Evolutionary conservation across 2,797 vertebrate species (phyloP).

Genomic region (Taeniopygia guttata): DNA sequence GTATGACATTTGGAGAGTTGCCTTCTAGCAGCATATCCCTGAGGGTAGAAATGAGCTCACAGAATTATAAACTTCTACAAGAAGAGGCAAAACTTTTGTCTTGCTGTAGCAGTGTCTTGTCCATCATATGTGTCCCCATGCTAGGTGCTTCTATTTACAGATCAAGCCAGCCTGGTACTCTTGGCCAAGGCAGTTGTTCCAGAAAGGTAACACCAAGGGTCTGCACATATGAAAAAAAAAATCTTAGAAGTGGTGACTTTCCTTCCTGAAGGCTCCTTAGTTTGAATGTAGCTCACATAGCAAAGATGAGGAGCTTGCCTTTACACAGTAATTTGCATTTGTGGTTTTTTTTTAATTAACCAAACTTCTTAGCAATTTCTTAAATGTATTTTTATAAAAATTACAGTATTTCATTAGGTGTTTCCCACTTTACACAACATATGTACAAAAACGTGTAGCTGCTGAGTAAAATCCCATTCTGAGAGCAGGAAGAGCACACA

Average conservation of each 20-base stretch:
- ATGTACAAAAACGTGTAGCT: rapidly evolving
- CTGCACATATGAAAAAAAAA: neutral
- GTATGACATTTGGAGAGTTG: neutral
- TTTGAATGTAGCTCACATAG: neutral
- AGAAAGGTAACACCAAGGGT: neutral
- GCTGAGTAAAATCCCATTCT: neutral
- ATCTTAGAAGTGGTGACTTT: neutral
- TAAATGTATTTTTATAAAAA: neutral
- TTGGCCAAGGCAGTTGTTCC: neutral
- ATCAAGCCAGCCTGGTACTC: neutral
- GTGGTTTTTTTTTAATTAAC: neutral
- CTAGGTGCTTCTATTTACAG: neutral
- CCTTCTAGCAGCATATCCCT: neutral
- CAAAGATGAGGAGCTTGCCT: neutral
- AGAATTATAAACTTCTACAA: neutral
- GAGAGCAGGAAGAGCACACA: neutral
- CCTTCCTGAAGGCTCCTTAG: neutral
- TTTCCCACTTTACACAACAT: neutral
- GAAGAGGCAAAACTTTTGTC: neutral
- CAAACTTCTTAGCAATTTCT: neutral
- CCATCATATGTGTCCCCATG: neutral
- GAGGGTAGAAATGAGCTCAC: neutral
- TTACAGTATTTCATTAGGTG: neutral
- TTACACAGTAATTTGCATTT: neutral
- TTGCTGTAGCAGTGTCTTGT: neutral